These are phyloP conservation scores for Philypnodon macrostomus DNA, from an alignment of 2,797 vertebrate genomes.

Conservation along the genomic window DNA sequence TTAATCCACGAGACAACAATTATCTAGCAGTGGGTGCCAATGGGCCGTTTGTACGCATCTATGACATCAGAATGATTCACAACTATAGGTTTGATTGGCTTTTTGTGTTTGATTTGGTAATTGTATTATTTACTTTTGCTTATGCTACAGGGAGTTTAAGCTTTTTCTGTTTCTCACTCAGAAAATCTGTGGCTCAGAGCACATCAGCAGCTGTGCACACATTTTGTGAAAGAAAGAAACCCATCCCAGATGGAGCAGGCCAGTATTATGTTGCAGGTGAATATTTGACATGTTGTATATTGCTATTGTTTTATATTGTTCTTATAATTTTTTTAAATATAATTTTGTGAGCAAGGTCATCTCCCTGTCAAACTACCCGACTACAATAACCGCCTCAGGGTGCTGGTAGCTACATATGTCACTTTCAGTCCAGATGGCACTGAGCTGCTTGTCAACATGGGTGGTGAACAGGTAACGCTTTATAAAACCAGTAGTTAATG, in stretches of 20 bases:
- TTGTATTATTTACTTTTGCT: not conserved
- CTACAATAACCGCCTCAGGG: conserved; percentile 93
- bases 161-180: conserved; percentile 42
- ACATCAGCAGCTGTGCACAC: conserved; percentile 90
- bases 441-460: conserved; percentile 98
- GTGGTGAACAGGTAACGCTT: conserved; percentile 90
- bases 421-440: conserved; percentile 98
- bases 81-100: conserved; percentile 85
- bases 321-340: too few species aligned
- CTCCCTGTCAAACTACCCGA: conserved; percentile 93
- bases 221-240: conserved; percentile 90
- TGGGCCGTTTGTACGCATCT: conserved; percentile 94
- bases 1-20: conserved; percentile 97
- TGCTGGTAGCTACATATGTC: conserved; percentile 95
- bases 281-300: conserved; percentile 4
- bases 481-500: not conserved
- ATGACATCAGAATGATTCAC: conserved; percentile 98
- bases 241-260: conserved; percentile 92
- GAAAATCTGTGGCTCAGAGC: conserved; percentile 88
- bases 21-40: conserved; percentile 94
- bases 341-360: conserved; percentile 80
- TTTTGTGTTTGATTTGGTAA: not conserved
- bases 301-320: too few species aligned
- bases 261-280: conserved; percentile 98
- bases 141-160: not conserved